Evolutionary conservation across 2,113 vertebrate genomes (phyloP), one percentile per base, ranked within the genome.

Genomic region (Hippocampus zosterae): DNA sequence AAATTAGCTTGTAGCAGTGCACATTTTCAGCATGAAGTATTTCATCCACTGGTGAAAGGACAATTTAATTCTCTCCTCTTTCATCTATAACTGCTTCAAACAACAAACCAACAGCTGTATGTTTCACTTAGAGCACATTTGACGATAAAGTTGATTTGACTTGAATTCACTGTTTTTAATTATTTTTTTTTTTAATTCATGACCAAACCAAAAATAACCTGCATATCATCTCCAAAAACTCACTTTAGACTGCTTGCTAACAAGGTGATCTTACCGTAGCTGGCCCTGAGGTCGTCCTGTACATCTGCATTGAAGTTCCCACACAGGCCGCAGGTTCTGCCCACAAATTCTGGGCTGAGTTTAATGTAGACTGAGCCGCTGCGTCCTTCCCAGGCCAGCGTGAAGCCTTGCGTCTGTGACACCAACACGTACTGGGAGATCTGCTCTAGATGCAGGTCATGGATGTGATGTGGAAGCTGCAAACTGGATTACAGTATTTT

Each of bases 291-390:
- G 71, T 99, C 97, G 56, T 99, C 97, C 71, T 95, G 94, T 27
- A 94, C 78, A 56, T 96, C 74, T 0, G 95, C 96, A 12, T 99
- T 98, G 74, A 97, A 98, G 84, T 99, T 98, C 11, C 97, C 97
- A 78, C 97, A 99, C 44, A 99, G 71, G 0, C 97, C 97, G 0
- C 88, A 95, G 3, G 94, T 95, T 79, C 94, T 91, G 55, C 95
- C 95, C 73, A 97, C 89, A 59, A 94, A 95, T 62, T 97, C 94
- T 0, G 96, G 94, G 74, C 91, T 93, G 93, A 98, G 96, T 83
- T 98, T 97, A 78, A 99, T 91, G 82, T 99, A 99, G 67, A 94
- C 86, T 16, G 96, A 96, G 9, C 95, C 94, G 0, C 41, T 70
- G 72, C 25, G 63, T 0, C 95, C 95, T 37, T 99, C 96, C 96